Conservation (phyloP, 2,888 invertebrate genomes). For the Crematogaster levior region DNA sequence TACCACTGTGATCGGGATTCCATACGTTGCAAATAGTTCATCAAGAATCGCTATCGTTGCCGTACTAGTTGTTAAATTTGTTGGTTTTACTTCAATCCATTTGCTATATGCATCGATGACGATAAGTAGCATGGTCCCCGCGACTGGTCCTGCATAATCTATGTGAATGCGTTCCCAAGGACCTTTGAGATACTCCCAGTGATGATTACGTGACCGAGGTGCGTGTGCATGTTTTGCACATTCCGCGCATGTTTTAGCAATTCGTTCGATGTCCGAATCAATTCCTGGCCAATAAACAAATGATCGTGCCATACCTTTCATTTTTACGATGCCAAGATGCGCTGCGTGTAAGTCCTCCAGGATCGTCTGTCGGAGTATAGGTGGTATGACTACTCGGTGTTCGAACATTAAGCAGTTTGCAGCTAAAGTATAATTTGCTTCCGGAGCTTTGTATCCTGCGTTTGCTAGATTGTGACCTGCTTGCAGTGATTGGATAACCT, state of each 20-base stretch:
- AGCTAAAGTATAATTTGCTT: neutral
- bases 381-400: neutral
- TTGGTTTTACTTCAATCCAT: neutral
- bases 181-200: neutral
- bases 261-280: neutral
- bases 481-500: neutral
- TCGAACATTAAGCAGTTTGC: neutral
- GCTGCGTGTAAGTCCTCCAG: neutral
- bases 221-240: neutral
- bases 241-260: neutral
- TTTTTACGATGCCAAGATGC: neutral
- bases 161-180: neutral
- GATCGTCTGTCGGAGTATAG: neutral
- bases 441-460: neutral
- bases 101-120: neutral
- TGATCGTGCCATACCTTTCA: neutral
- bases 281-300: neutral
- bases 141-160: neutral
- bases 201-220: neutral
- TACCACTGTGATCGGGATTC: neutral
- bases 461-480: neutral
- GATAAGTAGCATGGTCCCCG: neutral
- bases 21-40: neutral
- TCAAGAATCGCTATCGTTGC: neutral
- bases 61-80: neutral